Evolutionary conservation across 2,797 vertebrate genomes (phyloP).

Genomic region (Phaenicophaeus curvirostris): DNA sequence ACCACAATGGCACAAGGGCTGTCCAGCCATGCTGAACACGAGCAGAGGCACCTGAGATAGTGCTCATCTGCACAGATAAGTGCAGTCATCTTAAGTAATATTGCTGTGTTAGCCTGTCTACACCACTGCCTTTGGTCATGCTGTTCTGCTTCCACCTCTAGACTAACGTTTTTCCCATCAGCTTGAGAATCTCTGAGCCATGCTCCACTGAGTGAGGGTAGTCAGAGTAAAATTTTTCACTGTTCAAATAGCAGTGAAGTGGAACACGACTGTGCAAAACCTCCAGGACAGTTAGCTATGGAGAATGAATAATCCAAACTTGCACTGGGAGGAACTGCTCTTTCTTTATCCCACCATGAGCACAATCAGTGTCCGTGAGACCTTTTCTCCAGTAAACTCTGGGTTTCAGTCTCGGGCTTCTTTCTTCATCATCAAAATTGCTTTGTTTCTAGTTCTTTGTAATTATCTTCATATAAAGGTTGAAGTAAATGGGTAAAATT

Average conservation of each 20-base stretch:
- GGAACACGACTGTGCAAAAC: not conserved
- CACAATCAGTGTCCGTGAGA: not conserved
- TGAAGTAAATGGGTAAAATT: slow-evolving; percentile 23
- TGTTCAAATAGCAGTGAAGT: not conserved
- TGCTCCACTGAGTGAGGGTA: not conserved
- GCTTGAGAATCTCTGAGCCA: not conserved
- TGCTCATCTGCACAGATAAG: not conserved
- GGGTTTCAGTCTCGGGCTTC: not conserved
- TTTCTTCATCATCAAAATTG: not conserved
- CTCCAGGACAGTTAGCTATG: not conserved
- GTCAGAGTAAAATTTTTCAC: slow-evolving; percentile 15
- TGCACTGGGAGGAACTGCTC: not conserved
- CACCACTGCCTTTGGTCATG: not conserved
- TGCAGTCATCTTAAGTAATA: not conserved
- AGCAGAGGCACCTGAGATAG: not conserved
- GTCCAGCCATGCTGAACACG: not conserved
- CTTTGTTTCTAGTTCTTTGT: not conserved
- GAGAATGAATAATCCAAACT: not conserved
- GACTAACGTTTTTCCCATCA: not conserved
- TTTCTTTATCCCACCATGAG: slow-evolving; percentile 1
- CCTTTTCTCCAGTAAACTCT: not conserved
- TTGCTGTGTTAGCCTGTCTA: not conserved
- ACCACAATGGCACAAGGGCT: accelerated
- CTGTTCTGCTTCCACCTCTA: not conserved
- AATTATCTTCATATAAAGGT: not conserved